Conservation (phyloP, 2,797 vertebrate genomes). For the Orestias chungarensis region DNA sequence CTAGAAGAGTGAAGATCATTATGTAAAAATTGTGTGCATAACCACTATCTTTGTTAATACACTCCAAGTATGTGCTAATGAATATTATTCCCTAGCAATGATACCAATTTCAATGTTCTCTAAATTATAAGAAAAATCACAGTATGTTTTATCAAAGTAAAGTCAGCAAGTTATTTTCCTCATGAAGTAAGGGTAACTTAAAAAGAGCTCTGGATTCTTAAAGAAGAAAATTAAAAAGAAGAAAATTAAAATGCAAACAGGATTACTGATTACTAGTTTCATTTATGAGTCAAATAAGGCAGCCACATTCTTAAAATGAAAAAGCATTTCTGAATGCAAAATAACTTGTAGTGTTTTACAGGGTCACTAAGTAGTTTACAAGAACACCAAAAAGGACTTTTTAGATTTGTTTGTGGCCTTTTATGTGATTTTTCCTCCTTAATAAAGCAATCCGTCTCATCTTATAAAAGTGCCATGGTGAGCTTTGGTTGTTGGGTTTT, state of each 20-base stretch:
- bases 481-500: too few species aligned
- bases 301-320: too few species aligned
- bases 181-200: neutral
- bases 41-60: neutral
- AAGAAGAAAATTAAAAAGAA: too few species aligned
- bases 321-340: neutral
- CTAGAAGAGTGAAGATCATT: neutral
- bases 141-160: neutral
- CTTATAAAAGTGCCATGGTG: neutral
- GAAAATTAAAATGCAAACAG: too few species aligned
- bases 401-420: neutral
- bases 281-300: too few species aligned
- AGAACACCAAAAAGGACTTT: neutral
- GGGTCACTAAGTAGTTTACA: too few species aligned
- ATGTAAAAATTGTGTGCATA: neutral
- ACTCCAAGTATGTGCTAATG: neutral
- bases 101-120: neutral
- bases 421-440: neutral
- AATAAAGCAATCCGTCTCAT: neutral
- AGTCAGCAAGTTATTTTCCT: neutral
- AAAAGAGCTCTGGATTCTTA: neutral
- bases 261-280: too few species aligned
- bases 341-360: too few species aligned
- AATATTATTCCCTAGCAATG: neutral
- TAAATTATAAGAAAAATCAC: neutral